Base-by-base conservation (phyloP, 2,113 vertebrate species). In the Anarrhichthys ocellatus region DNA sequence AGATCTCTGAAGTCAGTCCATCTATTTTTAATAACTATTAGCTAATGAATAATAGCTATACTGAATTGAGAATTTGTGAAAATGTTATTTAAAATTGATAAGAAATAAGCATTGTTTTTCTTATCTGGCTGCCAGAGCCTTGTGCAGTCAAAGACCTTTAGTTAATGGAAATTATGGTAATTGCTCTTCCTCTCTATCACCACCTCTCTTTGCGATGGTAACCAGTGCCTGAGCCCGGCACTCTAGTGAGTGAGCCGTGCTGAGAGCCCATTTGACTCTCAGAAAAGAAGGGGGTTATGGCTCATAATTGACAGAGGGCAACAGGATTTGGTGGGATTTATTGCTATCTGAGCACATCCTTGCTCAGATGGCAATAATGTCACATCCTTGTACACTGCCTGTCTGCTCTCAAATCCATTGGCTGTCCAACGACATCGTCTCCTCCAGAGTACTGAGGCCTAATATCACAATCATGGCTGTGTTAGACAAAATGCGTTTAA, bases 261-360 rank as follows among this genome's bases (percentile, higher is more conserved):
- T 8, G 22, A 70, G 68, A 85, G 73, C 59, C 68, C 66, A 75
- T 90, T 90, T 85, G 76, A 87, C 69, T 86, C 72, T 18, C 65
- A 65, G 71, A 86, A 84, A 82, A 84, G 58, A 75, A 86, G 82
- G 62, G 81, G 72, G 80, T 81, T 85, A 85, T 73, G 56, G 72
- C 78, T 79, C 67, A 81, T 87, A 84, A 89, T 67, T 80, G 83
- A 84, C 75, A 64, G 70, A 83, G 84, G 83, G 82, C 73, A 75
- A 82, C 64, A 78, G 73, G 85, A 88, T 80, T 82, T 86, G 68
- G 38, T 86, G 20, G 80, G 81, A 88, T 88, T 91, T 88, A 84
- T 82, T 68, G 81, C 75, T 75, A 74, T 86, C 78, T 73, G 73
- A 84, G 70, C 69, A 75, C 72, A 80, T 71, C 75, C 72, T 32